Evolutionary conservation across 2,888 invertebrate genomes (phyloP).

Genomic region (Isoperla grammatica): DNA sequence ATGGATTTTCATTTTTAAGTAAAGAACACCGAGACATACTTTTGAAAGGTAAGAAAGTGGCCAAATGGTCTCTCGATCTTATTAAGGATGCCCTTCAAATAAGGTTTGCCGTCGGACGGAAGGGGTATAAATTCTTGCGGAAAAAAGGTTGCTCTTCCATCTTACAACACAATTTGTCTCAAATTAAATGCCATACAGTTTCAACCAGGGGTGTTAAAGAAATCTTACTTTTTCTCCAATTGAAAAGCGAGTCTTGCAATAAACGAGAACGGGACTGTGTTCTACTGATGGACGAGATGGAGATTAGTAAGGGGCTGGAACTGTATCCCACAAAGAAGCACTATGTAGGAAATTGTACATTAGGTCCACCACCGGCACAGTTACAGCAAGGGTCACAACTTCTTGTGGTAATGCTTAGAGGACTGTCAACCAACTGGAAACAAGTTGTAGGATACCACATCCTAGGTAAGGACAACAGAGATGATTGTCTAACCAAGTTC

Average conservation of each 20-base stretch:
- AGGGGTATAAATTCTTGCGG: background rate
- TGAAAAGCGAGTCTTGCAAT: background rate
- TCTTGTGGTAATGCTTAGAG: constrained; percentile 2
- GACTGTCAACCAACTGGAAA: constrained; percentile 6
- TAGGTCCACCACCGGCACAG: too few species aligned
- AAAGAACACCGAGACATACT: background rate
- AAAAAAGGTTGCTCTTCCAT: background rate
- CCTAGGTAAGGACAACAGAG: background rate
- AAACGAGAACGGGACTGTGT: background rate
- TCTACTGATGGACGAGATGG: constrained; percentile 6
- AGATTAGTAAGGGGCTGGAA: background rate
- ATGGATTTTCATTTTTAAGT: background rate
- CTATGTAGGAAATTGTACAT: background rate
- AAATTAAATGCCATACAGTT: background rate
- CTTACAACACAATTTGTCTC: background rate
- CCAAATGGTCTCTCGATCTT: background rate
- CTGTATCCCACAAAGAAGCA: background rate
- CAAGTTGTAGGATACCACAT: constrained; percentile 7
- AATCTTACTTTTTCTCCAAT: background rate
- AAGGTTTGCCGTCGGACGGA: background rate
- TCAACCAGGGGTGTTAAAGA: background rate
- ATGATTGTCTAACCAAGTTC: background rate
- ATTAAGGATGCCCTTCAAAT: background rate
- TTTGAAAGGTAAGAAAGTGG: background rate
- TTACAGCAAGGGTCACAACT: background rate